Percentiles rank a stretch among this genome's conserved stretches.
Conservation (phyloP, 2,113 vertebrate species). For the Hyperoodon ampullatus region DNA sequence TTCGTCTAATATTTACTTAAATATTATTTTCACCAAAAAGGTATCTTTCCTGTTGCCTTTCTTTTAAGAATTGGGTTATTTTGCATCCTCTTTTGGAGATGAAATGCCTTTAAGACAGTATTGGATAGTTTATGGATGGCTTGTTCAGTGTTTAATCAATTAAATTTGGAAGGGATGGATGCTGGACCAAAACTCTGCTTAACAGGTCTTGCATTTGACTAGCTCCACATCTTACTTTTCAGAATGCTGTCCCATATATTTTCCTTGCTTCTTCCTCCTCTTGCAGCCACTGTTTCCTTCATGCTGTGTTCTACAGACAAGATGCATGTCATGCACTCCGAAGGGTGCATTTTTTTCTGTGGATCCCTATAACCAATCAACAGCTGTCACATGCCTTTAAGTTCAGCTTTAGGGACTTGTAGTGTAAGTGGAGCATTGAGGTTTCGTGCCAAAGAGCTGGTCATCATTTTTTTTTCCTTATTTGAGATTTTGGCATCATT, state of each 20-base stretch:
- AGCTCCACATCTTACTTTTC: background rate
- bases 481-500: constrained; percentile 51
- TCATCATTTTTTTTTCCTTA: background rate
- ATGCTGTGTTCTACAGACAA: constrained; percentile 38
- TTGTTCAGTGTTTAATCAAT: constrained; percentile 9
- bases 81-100: constrained; percentile 41
- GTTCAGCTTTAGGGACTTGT: constrained; percentile 66
- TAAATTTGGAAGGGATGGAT: constrained; percentile 36
- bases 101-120: constrained; percentile 59
- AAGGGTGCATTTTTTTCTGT: background rate
- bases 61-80: constrained; percentile 38
- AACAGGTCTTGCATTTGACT: background rate
- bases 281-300: constrained; percentile 42
- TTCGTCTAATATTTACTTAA: constrained; percentile 20
- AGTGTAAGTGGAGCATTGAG: constrained; percentile 37
- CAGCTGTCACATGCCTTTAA: constrained; percentile 64
- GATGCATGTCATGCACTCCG: constrained; percentile 47
- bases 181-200: constrained; percentile 14
- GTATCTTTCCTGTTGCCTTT: constrained; percentile 1
- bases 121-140: constrained; percentile 53
- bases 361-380: constrained; percentile 53
- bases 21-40: constrained; percentile 7
- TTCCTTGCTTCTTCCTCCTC: constrained; percentile 1
- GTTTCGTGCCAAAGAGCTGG: constrained; percentile 41
- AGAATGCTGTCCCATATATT: constrained; percentile 9